phyloP scores from a whole-genome alignment of 2,888 invertebrate species.

The Cabera pusaria region DNA sequence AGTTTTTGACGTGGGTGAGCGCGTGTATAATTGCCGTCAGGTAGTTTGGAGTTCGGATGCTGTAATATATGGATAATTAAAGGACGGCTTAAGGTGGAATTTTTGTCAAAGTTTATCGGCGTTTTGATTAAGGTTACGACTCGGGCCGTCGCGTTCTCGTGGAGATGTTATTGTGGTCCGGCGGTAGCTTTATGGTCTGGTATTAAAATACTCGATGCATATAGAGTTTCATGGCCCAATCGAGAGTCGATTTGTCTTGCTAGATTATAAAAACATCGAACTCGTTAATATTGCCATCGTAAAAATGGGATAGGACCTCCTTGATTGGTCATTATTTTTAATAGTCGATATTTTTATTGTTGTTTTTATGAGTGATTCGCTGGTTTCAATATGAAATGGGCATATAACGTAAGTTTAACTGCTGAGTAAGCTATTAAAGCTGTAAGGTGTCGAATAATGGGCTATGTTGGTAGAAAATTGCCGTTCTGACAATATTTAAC shows the following conservation, averaged over 20 bases:
- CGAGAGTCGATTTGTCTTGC: conserved; percentile 71
- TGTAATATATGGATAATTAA: conserved; percentile 83
- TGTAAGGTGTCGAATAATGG: conserved; percentile 26
- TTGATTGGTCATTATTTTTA: conserved; percentile 66
- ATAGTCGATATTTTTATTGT: conserved; percentile 45
- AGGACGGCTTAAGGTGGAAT: conserved; percentile 80
- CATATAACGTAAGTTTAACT: conserved; percentile 35
- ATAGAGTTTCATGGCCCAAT: conserved; percentile 50
- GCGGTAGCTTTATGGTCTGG: conserved; percentile 76
- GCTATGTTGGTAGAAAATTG: conserved; percentile 20
- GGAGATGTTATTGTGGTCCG: conserved; percentile 53
- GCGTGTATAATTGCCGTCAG: conserved; percentile 81
- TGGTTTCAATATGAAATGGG: conserved; percentile 23
- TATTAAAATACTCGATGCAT: conserved; percentile 43
- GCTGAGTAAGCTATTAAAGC: conserved; percentile 41
- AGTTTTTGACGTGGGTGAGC: conserved; percentile 79
- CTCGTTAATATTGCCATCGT: conserved; percentile 61
- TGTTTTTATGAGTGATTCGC: conserved; percentile 39
- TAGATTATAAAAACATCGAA: conserved; percentile 66
- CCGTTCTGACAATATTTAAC: conserved; percentile 23
- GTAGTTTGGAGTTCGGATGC: conserved; percentile 71
- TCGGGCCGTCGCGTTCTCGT: conserved; percentile 49
- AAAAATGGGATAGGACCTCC: conserved; percentile 59
- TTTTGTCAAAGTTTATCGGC: conserved; percentile 82
- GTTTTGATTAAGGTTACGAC: conserved; percentile 81